A percentile compares a stretch with the other conserved stretches of the same genome.
phyloP scores from a whole-genome alignment of 2,797 vertebrate species.

The Mallotus villosus region DNA sequence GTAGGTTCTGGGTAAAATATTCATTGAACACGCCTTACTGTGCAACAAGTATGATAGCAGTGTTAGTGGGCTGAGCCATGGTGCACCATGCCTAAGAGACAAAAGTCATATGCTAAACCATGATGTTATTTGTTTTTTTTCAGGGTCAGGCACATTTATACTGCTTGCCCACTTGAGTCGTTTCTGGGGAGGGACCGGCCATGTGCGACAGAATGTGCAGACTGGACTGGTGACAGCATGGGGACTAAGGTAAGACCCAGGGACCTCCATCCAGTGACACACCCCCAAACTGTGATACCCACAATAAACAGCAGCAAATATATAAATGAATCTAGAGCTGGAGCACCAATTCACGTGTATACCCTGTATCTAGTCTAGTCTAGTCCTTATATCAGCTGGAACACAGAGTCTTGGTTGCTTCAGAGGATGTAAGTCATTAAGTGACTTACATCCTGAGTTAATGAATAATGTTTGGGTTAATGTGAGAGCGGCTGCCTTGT shows the following conservation, averaged over 20 bases:
- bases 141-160: conserved; percentile 81
- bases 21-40: conserved; percentile 72
- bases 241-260: conserved; percentile 72
- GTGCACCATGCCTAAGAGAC: conserved; percentile 28
- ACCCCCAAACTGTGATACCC: background rate
- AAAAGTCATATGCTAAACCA: conserved; percentile 18
- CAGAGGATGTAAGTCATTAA: conserved; percentile 40
- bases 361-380: background rate
- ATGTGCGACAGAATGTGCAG: conserved; percentile 78
- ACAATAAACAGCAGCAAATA: conserved; percentile 6
- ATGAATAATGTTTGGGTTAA: conserved; percentile 71
- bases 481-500: conserved; percentile 52
- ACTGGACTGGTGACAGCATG: conserved; percentile 78
- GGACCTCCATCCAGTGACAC: background rate
- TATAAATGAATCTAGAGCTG: background rate
- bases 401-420: conserved; percentile 36
- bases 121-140: conserved; percentile 28
- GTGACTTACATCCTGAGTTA: conserved; percentile 49
- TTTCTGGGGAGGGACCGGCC: conserved; percentile 71
- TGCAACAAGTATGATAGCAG: conserved; percentile 29
- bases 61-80: conserved; percentile 22
- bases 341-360: background rate
- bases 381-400: background rate
- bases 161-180: conserved; percentile 79
- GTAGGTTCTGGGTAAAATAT: conserved; percentile 74